Base-by-base conservation (phyloP, 2,113 vertebrate genomes). In the Barnardius zonarius region DNA sequence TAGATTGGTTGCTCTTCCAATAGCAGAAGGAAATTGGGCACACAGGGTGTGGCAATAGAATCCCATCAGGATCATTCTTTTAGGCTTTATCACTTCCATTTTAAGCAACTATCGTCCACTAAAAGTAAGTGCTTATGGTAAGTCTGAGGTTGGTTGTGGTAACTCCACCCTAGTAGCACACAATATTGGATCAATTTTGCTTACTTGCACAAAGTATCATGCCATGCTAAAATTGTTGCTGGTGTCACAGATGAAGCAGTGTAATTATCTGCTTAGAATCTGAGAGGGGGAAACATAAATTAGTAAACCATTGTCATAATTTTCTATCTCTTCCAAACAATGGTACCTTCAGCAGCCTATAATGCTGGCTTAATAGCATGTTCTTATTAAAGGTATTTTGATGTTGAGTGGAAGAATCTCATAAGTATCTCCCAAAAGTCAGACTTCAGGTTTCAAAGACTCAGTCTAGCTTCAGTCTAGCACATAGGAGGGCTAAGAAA, bases 361-460 rank as follows among this genome's bases (percentile, higher is more conserved):
- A 64, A n/a, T 1, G 25, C n/a, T 61, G 62, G 33, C 28, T 86
- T 61, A 52, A 54, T 17, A 61, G 66, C 3, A 30, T 39, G 35
- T 23, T 48, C 35, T 79, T 54, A 43, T 27, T 31, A 48, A 76
- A 83, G 25, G 41, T 7, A 82, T 85, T 91, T 73, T 78, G 43
- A 37, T 28, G 25, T 31, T 37, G 22, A 78, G 11, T 64, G 22
- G 18, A 81, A 76, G 57, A 76, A 6, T n/a, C 59, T 73, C 33
- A 35, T 23, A 39, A 41, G 20, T 43, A 15, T n/a, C 17, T 74
- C 80, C 61, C 54, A 28, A 79, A 95, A 88, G 51, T 9, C 88
- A 59, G 84, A 93, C 73, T 94, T 68, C 20, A 70, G 57, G 76
- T 91, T 96, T 96, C 92, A 97, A 88, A 93, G 86, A 11, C 39